Conservation (phyloP, 1,140 invertebrate genomes). For the Caenorhabditis tropicalis region DNA sequence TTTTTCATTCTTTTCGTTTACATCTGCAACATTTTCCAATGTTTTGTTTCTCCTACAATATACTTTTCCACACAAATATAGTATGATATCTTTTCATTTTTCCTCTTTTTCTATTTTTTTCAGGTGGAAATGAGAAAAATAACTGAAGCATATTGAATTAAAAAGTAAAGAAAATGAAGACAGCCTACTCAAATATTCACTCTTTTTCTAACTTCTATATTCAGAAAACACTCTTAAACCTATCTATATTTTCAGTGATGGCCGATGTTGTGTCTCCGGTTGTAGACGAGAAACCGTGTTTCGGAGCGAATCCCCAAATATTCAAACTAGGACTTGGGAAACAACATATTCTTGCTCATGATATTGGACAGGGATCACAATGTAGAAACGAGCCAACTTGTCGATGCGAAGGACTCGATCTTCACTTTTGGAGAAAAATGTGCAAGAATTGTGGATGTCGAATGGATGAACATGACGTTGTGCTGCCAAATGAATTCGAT, state of each 20-base stretch:
- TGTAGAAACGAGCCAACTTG: constrained; percentile 43
- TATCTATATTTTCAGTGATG: not conserved
- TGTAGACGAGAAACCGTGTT: constrained; percentile 45
- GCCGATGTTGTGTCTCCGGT: constrained; percentile 13
- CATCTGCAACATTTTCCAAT: constrained; percentile 3
- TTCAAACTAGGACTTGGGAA: constrained; percentile 22
- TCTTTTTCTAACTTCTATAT: not conserved
- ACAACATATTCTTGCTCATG: constrained; percentile 51
- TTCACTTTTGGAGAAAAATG: constrained; percentile 55
- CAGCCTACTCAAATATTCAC: not conserved
- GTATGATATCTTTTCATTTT: not conserved
- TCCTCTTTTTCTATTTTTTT: not conserved
- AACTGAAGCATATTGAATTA: not conserved
- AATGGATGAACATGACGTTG: constrained; percentile 57
- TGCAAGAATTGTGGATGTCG: constrained; percentile 54
- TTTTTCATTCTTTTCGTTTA: not conserved
- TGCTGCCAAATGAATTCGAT: constrained; percentile 47
- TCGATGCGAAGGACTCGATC: constrained; percentile 48
- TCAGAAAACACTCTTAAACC: not conserved
- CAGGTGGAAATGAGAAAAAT: not conserved
- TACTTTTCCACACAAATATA: not conserved
- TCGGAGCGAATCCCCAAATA: constrained; percentile 32
- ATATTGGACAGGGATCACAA: constrained; percentile 51
- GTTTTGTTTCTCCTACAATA: not conserved
- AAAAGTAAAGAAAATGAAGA: not conserved